Evolutionary conservation across 2,888 invertebrate species (phyloP).

Genomic region (Lottia gigantea): DNA sequence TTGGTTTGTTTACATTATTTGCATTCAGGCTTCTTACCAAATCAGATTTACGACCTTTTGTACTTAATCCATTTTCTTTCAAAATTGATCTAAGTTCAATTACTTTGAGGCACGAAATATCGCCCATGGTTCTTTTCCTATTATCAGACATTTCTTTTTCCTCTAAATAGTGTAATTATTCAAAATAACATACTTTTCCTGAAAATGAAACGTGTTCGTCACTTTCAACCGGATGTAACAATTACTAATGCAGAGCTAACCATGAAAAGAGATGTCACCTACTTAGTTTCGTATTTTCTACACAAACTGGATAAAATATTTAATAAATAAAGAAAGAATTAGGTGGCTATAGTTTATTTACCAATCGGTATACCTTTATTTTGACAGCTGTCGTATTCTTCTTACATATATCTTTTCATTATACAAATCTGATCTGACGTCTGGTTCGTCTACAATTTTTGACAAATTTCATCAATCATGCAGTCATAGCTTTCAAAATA

Average conservation of each 20-base stretch:
- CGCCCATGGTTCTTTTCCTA: conserved; percentile 2
- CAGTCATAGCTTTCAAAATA: too few relatives aligned
- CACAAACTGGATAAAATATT: too few relatives aligned
- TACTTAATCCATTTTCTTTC: conserved; percentile 36
- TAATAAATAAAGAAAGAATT: too few relatives aligned
- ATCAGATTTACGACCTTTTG: conserved; percentile 48
- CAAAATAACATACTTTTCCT: not conserved
- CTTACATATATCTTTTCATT: too few relatives aligned
- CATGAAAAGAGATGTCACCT: not conserved
- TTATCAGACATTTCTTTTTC: conserved; percentile 4
- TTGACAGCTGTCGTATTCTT: too few relatives aligned
- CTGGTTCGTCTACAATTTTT: too few relatives aligned
- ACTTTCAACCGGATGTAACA: not conserved
- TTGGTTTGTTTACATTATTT: too few relatives aligned
- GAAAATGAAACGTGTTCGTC: not conserved
- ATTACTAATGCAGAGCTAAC: not conserved
- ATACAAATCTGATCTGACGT: too few relatives aligned
- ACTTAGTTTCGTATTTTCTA: not conserved
- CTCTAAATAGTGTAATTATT: not conserved
- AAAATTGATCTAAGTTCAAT: conserved; percentile 25
- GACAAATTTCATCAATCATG: too few relatives aligned
- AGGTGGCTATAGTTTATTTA: too few relatives aligned
- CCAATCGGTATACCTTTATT: too few relatives aligned
- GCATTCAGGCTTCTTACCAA: conserved; percentile 39
- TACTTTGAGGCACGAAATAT: conserved; percentile 25